These are phyloP conservation scores for Origma solitaria DNA, from an alignment of 2,113 vertebrate species.

Conservation along the genomic window DNA sequence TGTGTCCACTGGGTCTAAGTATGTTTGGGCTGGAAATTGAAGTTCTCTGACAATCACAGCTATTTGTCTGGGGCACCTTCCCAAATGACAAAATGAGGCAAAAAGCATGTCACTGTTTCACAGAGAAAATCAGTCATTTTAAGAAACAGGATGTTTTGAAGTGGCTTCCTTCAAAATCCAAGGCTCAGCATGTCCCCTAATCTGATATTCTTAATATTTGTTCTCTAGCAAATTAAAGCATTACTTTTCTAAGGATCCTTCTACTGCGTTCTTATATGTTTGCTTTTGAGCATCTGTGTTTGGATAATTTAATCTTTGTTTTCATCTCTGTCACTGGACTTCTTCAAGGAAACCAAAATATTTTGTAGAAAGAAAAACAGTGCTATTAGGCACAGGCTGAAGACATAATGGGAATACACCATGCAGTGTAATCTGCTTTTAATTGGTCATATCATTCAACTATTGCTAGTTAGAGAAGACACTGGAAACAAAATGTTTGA, in stretches of 20 bases:
- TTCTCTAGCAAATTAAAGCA: not conserved
- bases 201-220: not conserved
- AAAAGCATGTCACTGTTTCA: not conserved
- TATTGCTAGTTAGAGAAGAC: not conserved
- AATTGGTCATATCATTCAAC: not conserved
- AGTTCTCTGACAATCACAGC: not conserved
- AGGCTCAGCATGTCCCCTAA: not conserved
- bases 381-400: not conserved
- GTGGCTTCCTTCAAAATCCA: not conserved
- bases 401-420: not conserved
- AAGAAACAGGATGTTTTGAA: not conserved
- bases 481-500: not conserved
- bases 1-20: not conserved
- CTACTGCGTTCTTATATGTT: not conserved
- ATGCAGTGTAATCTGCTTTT: not conserved
- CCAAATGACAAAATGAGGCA: not conserved
- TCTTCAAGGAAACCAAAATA: constrained; percentile 47
- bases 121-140: not conserved
- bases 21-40: not conserved
- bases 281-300: constrained; percentile 47
- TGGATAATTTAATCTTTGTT: constrained; percentile 52
- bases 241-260: not conserved
- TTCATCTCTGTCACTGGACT: constrained; percentile 22
- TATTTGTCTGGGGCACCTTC: not conserved
- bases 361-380: constrained; percentile 31